Conservation (phyloP, 2,888 invertebrate genomes). For the Acrobasis suavella region DNA sequence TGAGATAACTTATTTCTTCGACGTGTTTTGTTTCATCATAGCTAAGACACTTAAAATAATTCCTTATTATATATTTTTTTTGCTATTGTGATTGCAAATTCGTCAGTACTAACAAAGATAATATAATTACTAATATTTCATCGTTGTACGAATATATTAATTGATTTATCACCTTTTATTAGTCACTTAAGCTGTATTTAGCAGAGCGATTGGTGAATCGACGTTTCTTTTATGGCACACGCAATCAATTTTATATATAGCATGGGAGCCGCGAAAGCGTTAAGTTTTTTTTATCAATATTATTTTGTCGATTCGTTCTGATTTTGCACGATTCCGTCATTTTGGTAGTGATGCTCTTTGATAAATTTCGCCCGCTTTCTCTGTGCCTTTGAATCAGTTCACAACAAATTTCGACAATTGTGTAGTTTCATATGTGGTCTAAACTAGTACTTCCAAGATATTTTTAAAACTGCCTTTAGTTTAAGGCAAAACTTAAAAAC, state of each 20-base stretch:
- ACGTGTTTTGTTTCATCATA: background rate
- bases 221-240: conserved; percentile 51
- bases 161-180: conserved; percentile 51
- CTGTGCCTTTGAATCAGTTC: conserved; percentile 1
- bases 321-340: conserved; percentile 25
- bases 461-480: too few species aligned
- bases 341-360: conserved; percentile 14
- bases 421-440: too few species aligned
- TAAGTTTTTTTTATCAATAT: conserved; percentile 35
- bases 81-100: too few species aligned
- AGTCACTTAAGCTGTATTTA: conserved; percentile 40
- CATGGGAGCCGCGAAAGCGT: conserved; percentile 55
- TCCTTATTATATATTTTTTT: background rate
- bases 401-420: too few species aligned
- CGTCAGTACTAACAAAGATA: too few species aligned
- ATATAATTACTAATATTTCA: too few species aligned
- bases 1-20: background rate
- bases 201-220: conserved; percentile 42
- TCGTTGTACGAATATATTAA: too few species aligned
- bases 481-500: too few species aligned
- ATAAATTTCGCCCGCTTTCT: conserved; percentile 20
- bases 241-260: conserved; percentile 60
- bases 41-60: background rate
- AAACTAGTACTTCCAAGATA: too few species aligned
- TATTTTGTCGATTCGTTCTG: conserved; percentile 30